Evolutionary conservation across 2,888 invertebrate genomes (phyloP).

Genomic region (Aproaerema taeniolella): DNA sequence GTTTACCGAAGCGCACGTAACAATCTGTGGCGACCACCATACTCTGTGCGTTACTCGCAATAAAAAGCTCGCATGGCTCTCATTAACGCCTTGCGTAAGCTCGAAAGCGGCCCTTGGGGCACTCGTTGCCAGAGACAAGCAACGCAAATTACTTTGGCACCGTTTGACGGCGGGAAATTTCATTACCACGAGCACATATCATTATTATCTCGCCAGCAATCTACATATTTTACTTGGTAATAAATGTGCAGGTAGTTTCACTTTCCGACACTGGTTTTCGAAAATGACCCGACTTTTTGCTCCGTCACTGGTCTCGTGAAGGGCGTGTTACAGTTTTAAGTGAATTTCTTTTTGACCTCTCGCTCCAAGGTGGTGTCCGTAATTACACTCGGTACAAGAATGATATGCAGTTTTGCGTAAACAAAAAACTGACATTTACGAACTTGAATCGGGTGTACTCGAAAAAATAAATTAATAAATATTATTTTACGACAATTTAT

Average conservation of each 20-base stretch:
- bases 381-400: conserved; percentile 49
- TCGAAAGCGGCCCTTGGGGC: conserved; percentile 75
- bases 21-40: conserved; percentile 31
- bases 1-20: conserved; percentile 17
- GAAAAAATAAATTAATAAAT: conserved; percentile 3
- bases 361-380: conserved; percentile 65
- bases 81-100: conserved; percentile 73
- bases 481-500: neutral
- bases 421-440: conserved; percentile 65
- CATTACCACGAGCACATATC: conserved; percentile 78
- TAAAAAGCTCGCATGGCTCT: conserved; percentile 58
- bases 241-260: conserved; percentile 75
- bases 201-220: conserved; percentile 75
- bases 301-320: conserved; percentile 53
- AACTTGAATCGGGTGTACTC: conserved; percentile 17
- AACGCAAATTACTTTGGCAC: conserved; percentile 77
- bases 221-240: conserved; percentile 76
- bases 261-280: conserved; percentile 75
- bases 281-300: conserved; percentile 70
- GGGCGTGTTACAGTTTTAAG: conserved; percentile 75
- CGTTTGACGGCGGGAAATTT: conserved; percentile 77
- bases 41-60: conserved; percentile 51
- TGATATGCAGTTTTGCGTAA: conserved; percentile 64
- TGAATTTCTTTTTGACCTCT: conserved; percentile 77
- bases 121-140: conserved; percentile 70